A percentile compares a stretch with the other conserved stretches of the same genome.
Conservation (phyloP, 2,888 invertebrate species). For the Meghimatium bilineatum region DNA sequence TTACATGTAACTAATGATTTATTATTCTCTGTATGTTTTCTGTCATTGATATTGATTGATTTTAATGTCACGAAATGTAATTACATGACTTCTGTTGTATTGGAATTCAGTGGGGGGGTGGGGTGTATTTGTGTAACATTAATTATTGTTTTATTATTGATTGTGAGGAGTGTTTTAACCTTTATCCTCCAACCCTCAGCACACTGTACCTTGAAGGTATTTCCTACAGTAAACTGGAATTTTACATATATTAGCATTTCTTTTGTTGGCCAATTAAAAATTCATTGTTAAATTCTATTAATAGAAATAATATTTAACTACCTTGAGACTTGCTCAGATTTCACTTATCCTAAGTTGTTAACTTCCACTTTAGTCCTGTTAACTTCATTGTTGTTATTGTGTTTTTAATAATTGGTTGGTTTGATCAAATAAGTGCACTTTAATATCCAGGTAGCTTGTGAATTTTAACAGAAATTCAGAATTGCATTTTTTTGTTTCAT, state of each 20-base stretch:
- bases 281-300: not conserved
- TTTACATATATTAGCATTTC: not conserved
- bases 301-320: not conserved
- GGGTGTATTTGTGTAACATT: not conserved
- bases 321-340: not conserved
- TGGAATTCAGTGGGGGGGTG: not conserved
- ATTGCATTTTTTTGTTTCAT: constrained; percentile 23
- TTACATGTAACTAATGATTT: constrained; percentile 32
- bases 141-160: not conserved
- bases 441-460: constrained; percentile 32
- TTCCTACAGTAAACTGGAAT: not conserved
- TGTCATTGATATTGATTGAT: constrained; percentile 11
- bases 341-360: not conserved
- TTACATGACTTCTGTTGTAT: not conserved
- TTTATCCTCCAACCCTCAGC: not conserved
- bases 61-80: constrained; percentile 5
- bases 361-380: not conserved
- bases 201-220: not conserved
- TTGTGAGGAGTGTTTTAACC: constrained; percentile 7
- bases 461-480: constrained; percentile 29
- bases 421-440: constrained; percentile 35
- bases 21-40: constrained; percentile 13
- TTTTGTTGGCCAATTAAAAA: constrained; percentile 10
- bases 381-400: constrained; percentile 14
- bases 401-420: constrained; percentile 2